phyloP scores from a whole-genome alignment of 2,113 vertebrate species.

The Miniopterus natalensis region DNA sequence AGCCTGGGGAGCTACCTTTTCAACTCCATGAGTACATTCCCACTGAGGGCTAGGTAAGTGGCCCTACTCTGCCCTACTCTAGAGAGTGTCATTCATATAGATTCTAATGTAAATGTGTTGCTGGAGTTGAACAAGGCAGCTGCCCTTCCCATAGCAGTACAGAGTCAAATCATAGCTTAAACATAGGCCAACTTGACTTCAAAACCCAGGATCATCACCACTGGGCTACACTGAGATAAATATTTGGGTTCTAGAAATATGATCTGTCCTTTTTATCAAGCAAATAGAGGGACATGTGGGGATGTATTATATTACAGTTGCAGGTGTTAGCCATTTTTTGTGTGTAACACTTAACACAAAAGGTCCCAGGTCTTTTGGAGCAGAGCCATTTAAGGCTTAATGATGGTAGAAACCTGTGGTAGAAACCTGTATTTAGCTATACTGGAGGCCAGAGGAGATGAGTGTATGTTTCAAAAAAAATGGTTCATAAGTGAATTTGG shows the following conservation, averaged over 20 bases:
- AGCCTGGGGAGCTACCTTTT: neutral
- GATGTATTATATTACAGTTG: conserved; percentile 24
- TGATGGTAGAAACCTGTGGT: neutral
- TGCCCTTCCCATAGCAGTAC: neutral
- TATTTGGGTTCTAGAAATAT: conserved; percentile 54
- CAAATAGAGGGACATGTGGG: conserved; percentile 7
- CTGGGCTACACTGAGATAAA: conserved; percentile 42
- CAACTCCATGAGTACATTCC: neutral
- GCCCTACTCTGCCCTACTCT: neutral
- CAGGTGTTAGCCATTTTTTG: conserved; percentile 50
- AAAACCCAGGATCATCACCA: neutral
- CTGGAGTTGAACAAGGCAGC: neutral
- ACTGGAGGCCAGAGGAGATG: neutral
- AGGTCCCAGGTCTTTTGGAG: conserved; percentile 23
- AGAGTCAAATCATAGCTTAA: neutral
- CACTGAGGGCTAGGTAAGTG: neutral
- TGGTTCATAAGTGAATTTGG: neutral
- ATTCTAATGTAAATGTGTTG: neutral
- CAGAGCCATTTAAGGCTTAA: conserved; percentile 26
- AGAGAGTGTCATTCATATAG: neutral
- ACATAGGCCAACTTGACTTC: neutral
- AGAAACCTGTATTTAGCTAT: conserved; percentile 3
- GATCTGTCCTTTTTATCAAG: conserved; percentile 43
- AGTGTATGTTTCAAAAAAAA: neutral
- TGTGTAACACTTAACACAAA: conserved; percentile 2